Percentiles rank a stretch among this genome's conserved stretches.
Evolutionary conservation across 2,888 invertebrate genomes (phyloP).

Genomic region (Rhamnusium bicolor): DNA sequence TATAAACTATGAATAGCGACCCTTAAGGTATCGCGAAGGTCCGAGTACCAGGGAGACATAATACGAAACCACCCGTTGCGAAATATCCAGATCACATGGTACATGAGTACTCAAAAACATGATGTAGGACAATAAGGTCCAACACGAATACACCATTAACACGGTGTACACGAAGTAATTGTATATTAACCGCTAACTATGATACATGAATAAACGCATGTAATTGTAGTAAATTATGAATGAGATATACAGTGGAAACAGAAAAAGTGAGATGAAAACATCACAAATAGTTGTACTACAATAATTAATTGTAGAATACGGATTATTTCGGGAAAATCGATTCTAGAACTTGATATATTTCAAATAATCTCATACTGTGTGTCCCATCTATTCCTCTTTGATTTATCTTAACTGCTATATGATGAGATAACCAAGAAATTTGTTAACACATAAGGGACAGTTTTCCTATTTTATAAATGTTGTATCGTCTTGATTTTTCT

Average conservation of each 20-base stretch:
- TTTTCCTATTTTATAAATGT: too few species aligned
- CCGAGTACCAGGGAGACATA: conserved; percentile 19
- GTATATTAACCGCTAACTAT: conserved; percentile 12
- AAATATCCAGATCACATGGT: conserved; percentile 47
- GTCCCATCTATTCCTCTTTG: too few species aligned
- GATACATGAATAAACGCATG: conserved; percentile 8
- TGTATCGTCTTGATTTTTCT: too few species aligned
- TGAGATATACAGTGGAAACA: background rate
- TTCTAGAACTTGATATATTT: too few species aligned
- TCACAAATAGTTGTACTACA: too few species aligned
- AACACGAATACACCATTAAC: conserved; percentile 24
- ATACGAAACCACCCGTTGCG: conserved; percentile 37
- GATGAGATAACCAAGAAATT: too few species aligned
- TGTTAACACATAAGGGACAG: too few species aligned
- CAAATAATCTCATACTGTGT: too few species aligned
- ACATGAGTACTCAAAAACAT: conserved; percentile 43
- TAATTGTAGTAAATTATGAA: conserved; percentile 1
- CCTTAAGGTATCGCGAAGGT: conserved; percentile 34
- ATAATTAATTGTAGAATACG: too few species aligned
- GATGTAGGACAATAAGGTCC: conserved; percentile 42
- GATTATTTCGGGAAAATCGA: too few species aligned
- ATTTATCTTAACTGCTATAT: too few species aligned
- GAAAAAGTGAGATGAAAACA: too few species aligned
- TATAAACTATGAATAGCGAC: background rate
- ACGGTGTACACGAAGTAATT: conserved; percentile 13